Evolutionary conservation across 2,888 invertebrate genomes (phyloP).

Genomic region (Incurvaria masculella): DNA sequence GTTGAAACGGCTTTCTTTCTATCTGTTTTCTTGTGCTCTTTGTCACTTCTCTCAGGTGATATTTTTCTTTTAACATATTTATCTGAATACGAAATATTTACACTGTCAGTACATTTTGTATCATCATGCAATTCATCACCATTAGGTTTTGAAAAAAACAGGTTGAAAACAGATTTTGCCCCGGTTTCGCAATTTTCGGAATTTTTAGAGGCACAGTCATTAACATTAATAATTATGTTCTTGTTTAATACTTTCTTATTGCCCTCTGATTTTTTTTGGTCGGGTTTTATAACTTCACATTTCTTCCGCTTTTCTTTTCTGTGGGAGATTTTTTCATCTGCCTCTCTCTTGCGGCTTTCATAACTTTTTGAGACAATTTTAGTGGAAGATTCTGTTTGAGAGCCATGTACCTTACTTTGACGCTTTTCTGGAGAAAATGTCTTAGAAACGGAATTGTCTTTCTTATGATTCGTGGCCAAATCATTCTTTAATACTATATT

Average conservation of each 20-base stretch:
- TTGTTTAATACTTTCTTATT: slow-evolving; percentile 24
- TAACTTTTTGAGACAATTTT: no score
- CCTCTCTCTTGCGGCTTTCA: slow-evolving; percentile 33
- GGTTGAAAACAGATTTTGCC: slow-evolving; percentile 27
- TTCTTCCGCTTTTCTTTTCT: slow-evolving; percentile 51
- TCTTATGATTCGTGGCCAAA: no score
- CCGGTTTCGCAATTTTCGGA: slow-evolving; percentile 24
- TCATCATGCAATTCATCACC: slow-evolving; percentile 25
- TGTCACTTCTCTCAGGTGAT: slow-evolving; percentile 15
- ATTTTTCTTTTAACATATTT: slow-evolving; percentile 46
- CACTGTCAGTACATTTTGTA: slow-evolving; percentile 22
- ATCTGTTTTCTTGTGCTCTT: slow-evolving; percentile 20
- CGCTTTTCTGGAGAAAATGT: no score
- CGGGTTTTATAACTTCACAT: slow-evolving; percentile 27
- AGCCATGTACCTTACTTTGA: no score
- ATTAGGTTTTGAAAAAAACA: slow-evolving; percentile 25
- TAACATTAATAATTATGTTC: slow-evolving; percentile 23
- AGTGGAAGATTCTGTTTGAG: no score
- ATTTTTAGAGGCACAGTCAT: slow-evolving; percentile 24
- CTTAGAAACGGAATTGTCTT: no score
- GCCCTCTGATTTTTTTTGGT: slow-evolving; percentile 20
- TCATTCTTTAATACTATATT: no score
- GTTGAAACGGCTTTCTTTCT: slow-evolving; percentile 17
- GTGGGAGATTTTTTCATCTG: slow-evolving; percentile 41
- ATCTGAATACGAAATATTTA: slow-evolving; percentile 33